These are phyloP conservation scores for fruit fly (Drosophila melanogaster) DNA, from an alignment of 1,140 invertebrate genomes.

Conservation along the genomic window Release_6_plus_ISO1_MT NC_004354.4:8358001-8358500, in stretches of 20 bases:
- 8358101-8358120: neutral
- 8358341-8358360: constrained; percentile 5
- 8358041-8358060: neutral
- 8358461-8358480: neutral
- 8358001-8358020: constrained; percentile 29
- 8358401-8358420: constrained; percentile 49
- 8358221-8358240: neutral
- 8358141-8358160: no score
- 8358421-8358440: constrained; percentile 62
- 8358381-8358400: constrained; percentile 14
- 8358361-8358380: constrained; percentile 4
- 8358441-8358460: constrained; percentile 3
- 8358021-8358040: neutral
- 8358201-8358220: no score
- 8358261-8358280: constrained; percentile 31
- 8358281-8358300: constrained; percentile 56
- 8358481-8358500: constrained; percentile 31
- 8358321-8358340: constrained; percentile 36
- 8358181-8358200: no score
- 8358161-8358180: no score
- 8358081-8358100: neutral
- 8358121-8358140: neutral
- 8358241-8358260: neutral
- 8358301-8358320: constrained; percentile 63
- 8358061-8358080: neutral